These are phyloP conservation scores for Capromys pilorides DNA, from an alignment of 2,797 vertebrate genomes.

Conservation along the genomic window DNA sequence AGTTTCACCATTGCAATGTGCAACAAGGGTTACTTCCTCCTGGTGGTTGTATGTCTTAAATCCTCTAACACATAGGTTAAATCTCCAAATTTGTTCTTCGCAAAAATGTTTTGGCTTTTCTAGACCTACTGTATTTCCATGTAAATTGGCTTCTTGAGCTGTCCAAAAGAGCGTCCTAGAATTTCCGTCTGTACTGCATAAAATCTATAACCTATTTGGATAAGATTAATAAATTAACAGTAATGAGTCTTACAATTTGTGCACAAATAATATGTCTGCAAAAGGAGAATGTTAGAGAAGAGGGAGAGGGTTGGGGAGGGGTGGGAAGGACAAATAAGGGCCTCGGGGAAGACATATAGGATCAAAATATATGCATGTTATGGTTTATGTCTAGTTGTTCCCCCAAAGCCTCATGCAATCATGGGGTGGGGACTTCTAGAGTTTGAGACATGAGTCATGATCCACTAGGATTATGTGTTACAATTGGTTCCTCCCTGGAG, in stretches of 20 bases:
- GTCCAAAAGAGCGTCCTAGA: not conserved
- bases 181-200: not conserved
- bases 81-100: not conserved
- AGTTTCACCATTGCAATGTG: not conserved
- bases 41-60: not conserved
- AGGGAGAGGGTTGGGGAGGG: not conserved
- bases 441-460: too few species aligned
- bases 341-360: not conserved
- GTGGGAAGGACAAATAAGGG: not conserved
- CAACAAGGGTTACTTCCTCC: not conserved
- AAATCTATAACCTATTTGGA: not conserved
- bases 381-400: too few species aligned
- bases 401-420: too few species aligned
- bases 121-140: not conserved
- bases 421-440: too few species aligned
- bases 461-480: too few species aligned
- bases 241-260: not conserved
- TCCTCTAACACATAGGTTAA: not conserved
- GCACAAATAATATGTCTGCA: not conserved
- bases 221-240: constrained; percentile 30
- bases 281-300: not conserved
- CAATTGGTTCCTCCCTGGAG: too few species aligned
- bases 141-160: not conserved
- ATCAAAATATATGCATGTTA: not conserved
- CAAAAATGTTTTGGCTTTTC: not conserved